Conservation (phyloP, 1,140 invertebrate species). For the Whitmania pigra region DNA sequence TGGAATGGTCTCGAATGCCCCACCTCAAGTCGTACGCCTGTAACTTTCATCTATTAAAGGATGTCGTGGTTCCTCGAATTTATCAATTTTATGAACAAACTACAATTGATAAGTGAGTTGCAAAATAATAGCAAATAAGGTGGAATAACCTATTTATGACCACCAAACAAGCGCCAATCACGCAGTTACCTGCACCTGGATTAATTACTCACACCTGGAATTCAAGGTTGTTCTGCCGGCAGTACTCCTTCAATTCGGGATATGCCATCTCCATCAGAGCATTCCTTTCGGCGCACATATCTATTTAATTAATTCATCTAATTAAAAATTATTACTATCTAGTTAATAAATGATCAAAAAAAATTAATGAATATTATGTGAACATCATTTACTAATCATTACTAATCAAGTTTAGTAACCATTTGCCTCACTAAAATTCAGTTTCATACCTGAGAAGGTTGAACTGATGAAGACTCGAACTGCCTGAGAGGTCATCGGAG, state of each 20-base stretch:
- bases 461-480: slow-evolving; percentile 16
- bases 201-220: slow-evolving; percentile 21
- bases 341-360: background rate
- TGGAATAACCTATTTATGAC: background rate
- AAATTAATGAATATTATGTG: background rate
- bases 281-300: slow-evolving; percentile 86
- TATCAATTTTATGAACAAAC: background rate
- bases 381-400: too few species aligned
- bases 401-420: background rate
- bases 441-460: slow-evolving; percentile 1
- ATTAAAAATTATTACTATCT: background rate
- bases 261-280: slow-evolving; percentile 93
- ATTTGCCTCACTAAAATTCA: background rate
- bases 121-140: background rate
- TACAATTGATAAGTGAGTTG: background rate
- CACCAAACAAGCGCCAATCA: background rate
- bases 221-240: slow-evolving; percentile 80
- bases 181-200: background rate
- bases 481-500: background rate
- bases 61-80: background rate
- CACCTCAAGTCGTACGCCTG: slow-evolving; percentile 27
- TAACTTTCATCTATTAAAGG: slow-evolving; percentile 13
- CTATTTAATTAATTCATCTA: slow-evolving; percentile 42
- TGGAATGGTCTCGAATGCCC: slow-evolving; percentile 23
- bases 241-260: slow-evolving; percentile 85